Base-by-base conservation (phyloP, 2,797 vertebrate species). In the Sebastes oblongus region DNA sequence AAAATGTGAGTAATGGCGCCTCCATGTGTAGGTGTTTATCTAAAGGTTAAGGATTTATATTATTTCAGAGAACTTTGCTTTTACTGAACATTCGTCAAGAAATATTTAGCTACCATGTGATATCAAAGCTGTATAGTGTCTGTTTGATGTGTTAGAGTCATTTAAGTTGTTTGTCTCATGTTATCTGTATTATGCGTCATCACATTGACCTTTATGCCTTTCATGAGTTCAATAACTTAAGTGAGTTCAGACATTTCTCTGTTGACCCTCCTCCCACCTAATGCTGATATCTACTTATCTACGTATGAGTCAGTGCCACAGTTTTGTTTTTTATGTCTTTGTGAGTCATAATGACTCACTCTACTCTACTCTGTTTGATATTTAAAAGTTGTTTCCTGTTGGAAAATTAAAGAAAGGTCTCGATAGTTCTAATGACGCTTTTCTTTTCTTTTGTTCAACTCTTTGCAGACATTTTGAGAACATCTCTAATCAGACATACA, bases 311-410 rank as follows among this genome's bases (percentile, higher is more conserved):
- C 55, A 73, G 62, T 66, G 1, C 16, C 1, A 5, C 18, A 3
- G 32, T 27, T 30, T 66, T 66, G 42, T 54, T 36, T 65, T 66
- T 64, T 6, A 55, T 61, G 36, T 59, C n/a, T 75, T 6, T 72
- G 54, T 83, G 72, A 87, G 72, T 84, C 81, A 77, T 25, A 5
- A 20, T 52, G 20, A 52, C 8, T 11, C 75, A n/a, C 50, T 75
- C 18, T 6, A 13, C n/a, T 46, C 42, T 46, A 46, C 42, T 46
- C 14, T 39, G 74, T 73, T 60, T 70, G 14, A 78, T 69, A 34
- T 77, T 75, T 56, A 62, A 76, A 71, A 75, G 70, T 52, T 56
- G 24, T 27, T 55, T 83, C 8, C 42, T 50, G 39, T 27, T 69
- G 9, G 25, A 54, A 75, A 80, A 84, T 68, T 20, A 61, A 55